Base-by-base conservation (phyloP, 2,888 invertebrate species). In the Torymus tubicola region DNA sequence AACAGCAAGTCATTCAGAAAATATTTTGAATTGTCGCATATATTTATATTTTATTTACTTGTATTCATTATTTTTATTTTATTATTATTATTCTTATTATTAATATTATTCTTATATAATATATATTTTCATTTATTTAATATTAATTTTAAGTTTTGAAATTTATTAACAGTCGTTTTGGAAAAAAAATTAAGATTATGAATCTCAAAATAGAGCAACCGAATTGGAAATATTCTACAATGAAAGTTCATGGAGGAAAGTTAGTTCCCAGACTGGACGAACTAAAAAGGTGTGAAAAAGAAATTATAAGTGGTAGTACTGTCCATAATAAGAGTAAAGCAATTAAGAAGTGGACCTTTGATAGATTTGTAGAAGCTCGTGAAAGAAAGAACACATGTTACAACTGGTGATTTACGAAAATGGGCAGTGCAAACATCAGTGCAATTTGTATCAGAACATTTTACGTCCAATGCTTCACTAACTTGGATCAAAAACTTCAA, bases 361-460 rank as follows among this genome's bases (percentile, higher is more conserved):
- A 84, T 77, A 78, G 82, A 60, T 85, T 85, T 70, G 65, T 58
- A 8, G 84, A 85, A 81, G 83, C 83, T 64, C 70, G 83, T 68
- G 24, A 82, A 65, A 73, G 77, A 64, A 57, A 81, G 60, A 60
- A 81, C n/a, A 57, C 84, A 83, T 77, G 72, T 85, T 14, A 83
- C 83, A 2, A 84, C 83, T 12, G 71, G 79, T 24, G 83, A 83
- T 64, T 73, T 83, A 60, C 82, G 83, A 68, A 82, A 81, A 65
- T 85, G 82, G 83, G 84, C 83, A 58, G 64, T 84, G 42, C 53
- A 82, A 64, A 83, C 80, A 67, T 82, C 84, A 18, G 65, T 74
- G 50, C 84, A 85, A 80, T 85, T 81, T 42, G 1, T 11, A 50
- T 65, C 65, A 0, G 50, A 65, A 50, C 10, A 21, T 2, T 65